phyloP scores from a whole-genome alignment of 2,888 invertebrate species.

The Limenitis arthemis region DNA sequence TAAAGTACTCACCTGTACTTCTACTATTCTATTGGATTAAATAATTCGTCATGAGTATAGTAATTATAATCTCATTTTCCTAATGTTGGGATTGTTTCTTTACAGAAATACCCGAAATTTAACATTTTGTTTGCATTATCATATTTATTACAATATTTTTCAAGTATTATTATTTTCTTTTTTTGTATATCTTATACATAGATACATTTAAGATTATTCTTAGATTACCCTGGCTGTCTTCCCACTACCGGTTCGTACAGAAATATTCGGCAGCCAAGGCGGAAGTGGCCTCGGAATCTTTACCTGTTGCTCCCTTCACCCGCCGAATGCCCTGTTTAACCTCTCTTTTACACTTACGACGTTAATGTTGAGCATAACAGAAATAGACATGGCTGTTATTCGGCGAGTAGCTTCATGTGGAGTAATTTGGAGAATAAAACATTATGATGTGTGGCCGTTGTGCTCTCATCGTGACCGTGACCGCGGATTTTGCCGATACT shows the following conservation, averaged over 20 bases:
- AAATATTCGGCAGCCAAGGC: conserved; percentile 73
- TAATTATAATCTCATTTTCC: too few species aligned
- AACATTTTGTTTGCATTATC: too few species aligned
- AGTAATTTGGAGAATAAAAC: conserved; percentile 65
- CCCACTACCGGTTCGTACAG: conserved; percentile 73
- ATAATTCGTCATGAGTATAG: too few species aligned
- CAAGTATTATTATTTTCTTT: neutral
- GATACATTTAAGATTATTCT: conserved; percentile 24
- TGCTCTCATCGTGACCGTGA: conserved; percentile 51
- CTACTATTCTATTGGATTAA: too few species aligned
- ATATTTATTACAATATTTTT: too few species aligned
- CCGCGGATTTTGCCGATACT: conserved; percentile 55
- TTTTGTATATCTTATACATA: neutral
- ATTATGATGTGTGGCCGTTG: conserved; percentile 50
- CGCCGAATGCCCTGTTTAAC: conserved; percentile 47
- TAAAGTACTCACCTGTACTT: conserved; percentile 12
- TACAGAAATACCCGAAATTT: too few species aligned
- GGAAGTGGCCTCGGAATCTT: conserved; percentile 73
- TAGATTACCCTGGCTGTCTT: conserved; percentile 62
- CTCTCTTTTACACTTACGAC: conserved; percentile 47
- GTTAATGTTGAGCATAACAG: conserved; percentile 39
- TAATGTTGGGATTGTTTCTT: too few species aligned
- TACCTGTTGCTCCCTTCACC: conserved; percentile 72
- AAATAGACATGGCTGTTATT: conserved; percentile 27
- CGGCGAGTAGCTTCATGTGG: conserved; percentile 33